A percentile compares a stretch with the other conserved stretches of the same genome.
phyloP scores from a whole-genome alignment of 2,797 vertebrate species.

The Decapterus maruadsi region DNA sequence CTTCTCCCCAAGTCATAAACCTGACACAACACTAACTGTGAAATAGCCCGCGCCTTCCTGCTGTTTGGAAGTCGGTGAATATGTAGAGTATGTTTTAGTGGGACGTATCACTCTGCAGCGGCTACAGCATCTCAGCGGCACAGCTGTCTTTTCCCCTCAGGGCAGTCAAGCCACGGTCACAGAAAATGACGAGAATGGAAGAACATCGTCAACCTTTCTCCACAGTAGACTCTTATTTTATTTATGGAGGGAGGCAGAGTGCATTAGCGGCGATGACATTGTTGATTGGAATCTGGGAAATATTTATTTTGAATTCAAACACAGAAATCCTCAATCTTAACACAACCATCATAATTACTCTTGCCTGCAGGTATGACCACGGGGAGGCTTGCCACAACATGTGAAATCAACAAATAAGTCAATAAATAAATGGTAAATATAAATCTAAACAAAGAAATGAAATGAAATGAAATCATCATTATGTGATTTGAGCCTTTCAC shows the following conservation, averaged over 20 bases:
- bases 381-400: constrained; percentile 17
- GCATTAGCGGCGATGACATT: constrained; percentile 12
- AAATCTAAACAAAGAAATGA: background rate
- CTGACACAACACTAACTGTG: constrained; percentile 12
- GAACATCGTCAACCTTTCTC: background rate
- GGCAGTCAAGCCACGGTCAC: constrained; percentile 25
- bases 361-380: background rate
- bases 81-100: constrained; percentile 7
- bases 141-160: constrained; percentile 9
- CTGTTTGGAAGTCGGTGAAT: constrained; percentile 12
- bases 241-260: constrained; percentile 6
- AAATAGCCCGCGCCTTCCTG: constrained; percentile 13
- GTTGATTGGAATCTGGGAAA: background rate
- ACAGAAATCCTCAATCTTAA: constrained; percentile 18
- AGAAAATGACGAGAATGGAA: background rate
- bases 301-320: constrained; percentile 4
- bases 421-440: background rate
- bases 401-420: background rate
- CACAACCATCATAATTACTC: constrained; percentile 11
- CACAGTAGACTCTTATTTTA: background rate
- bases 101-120: background rate
- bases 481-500: constrained; percentile 6
- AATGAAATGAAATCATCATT: constrained; percentile 38
- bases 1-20: constrained; percentile 31
- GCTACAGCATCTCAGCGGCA: constrained; percentile 12